A percentile compares a stretch with the other conserved stretches of the same genome.
These are phyloP conservation scores for Alauda arvensis DNA, from an alignment of 2,797 vertebrate genomes.

Conservation along the genomic window DNA sequence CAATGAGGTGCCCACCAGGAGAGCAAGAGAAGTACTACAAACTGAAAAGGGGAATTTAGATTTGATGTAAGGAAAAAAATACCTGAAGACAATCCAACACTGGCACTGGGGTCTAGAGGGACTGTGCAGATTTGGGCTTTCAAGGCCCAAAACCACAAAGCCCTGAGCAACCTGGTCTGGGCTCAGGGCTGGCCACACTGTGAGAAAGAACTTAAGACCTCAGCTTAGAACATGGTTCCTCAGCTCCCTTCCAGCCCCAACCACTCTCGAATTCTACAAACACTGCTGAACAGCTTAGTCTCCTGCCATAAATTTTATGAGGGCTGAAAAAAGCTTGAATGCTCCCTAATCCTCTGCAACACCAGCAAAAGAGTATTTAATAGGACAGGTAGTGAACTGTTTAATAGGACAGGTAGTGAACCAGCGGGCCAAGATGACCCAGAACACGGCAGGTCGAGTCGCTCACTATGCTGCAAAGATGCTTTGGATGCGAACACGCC, in stretches of 20 bases:
- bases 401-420: accelerated
- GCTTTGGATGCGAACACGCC: accelerated
- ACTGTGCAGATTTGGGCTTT: too few species aligned
- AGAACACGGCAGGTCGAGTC: accelerated
- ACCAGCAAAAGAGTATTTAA: accelerated
- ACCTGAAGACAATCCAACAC: neutral
- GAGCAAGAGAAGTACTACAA: neutral
- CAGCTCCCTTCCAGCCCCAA: neutral
- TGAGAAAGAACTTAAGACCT: neutral
- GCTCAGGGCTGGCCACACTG: neutral
- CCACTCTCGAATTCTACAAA: neutral
- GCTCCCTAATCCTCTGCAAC: neutral
- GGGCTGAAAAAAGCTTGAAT: neutral
- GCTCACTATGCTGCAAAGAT: accelerated
- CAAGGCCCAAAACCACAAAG: neutral
- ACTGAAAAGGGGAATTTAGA: neutral
- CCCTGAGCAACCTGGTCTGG: neutral
- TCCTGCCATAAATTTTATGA: accelerated
- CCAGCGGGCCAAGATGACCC: neutral
- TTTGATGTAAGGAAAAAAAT: neutral
- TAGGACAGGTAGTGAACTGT: accelerated
- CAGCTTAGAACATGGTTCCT: neutral
- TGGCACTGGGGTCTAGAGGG: neutral
- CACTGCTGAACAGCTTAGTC: neutral
- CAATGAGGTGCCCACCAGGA: accelerated